Base-by-base conservation (phyloP, 2,113 vertebrate species). In the Arvicanthis niloticus region DNA sequence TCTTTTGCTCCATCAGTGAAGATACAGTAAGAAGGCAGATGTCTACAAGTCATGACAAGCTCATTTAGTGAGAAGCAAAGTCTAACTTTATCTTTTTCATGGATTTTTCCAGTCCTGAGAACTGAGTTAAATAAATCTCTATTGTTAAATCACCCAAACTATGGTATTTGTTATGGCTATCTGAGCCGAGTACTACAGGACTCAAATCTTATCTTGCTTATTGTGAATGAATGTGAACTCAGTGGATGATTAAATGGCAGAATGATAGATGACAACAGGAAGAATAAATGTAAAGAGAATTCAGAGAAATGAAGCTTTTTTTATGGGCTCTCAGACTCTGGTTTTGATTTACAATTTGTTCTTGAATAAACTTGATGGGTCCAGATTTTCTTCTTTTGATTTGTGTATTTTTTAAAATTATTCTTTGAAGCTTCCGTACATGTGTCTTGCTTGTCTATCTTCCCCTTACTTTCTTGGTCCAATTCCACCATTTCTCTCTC, bases 321-420 rank as follows among this genome's bases (percentile, higher is more conserved):
- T 91, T 62, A 86, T 86, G 51, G 51, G 78, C 78, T 84, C 60
- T 91, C 48, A 89, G 60, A 85, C 9, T 97, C 96, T 81, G 73
- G n/a, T 42, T 89, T 92, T 88, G 89, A 94, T 97, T 97, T 95
- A 81, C 88, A 97, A 97, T 92, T 93, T 95, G 88, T 91, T 89
- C 89, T 98, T 97, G 48, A 70, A 77, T 96, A 67, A 98, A 94
- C 72, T 95, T 81, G 0, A 4, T 42, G 15, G 7, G 15, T 48
- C 5, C 82, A 96, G 81, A 17, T 98, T 98, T 98, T 92, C 48
- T 65, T 65, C 29, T 85, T 73, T 67, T 4, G 45, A 51, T 60
- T 29, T 84, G 12, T 31, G 1, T 42, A 42, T 42, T 17, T 80
- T 19, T 53, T 84, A 26, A 9, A 9, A 3, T 84, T 84, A 62